Percentiles rank a stretch among this genome's conserved stretches.
phyloP scores from a whole-genome alignment of 2,888 invertebrate species.

The Cerastis rubricosa region DNA sequence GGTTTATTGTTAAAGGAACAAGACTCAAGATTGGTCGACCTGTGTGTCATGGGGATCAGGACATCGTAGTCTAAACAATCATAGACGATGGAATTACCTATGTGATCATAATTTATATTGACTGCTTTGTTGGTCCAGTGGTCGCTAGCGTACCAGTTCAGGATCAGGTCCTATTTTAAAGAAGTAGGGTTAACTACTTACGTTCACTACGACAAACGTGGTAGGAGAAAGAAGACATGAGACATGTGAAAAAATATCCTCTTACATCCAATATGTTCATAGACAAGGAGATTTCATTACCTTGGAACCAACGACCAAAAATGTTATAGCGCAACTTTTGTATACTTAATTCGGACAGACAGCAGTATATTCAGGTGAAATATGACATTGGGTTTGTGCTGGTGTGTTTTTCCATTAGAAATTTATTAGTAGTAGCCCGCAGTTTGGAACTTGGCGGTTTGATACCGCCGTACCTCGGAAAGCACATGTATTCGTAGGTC shows the following conservation, averaged over 20 bases:
- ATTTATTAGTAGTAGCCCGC: neutral
- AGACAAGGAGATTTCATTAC: conserved; percentile 44
- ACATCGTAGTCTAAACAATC: conserved; percentile 33
- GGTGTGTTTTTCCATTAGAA: neutral
- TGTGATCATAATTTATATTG: conserved; percentile 7
- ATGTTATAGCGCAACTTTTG: conserved; percentile 10
- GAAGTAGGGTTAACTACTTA: conserved; percentile 3
- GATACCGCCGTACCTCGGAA: neutral
- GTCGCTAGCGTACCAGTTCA: neutral
- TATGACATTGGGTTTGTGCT: neutral
- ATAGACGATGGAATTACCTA: conserved; percentile 20
- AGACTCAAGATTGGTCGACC: conserved; percentile 51
- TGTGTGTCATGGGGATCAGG: conserved; percentile 40
- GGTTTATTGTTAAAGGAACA: conserved; percentile 49
- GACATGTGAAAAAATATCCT: neutral
- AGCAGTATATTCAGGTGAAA: neutral
- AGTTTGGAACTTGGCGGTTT: neutral
- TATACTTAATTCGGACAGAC: neutral
- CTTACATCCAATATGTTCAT: conserved; percentile 6
- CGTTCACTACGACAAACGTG: neutral
- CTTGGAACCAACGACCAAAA: conserved; percentile 2
- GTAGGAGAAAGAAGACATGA: conserved; percentile 25
- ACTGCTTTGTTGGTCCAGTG: neutral
- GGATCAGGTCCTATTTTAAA: neutral
- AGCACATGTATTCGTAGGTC: neutral